Evolutionary conservation across 2,113 vertebrate species (phyloP).

Genomic region (Sturnus vulgaris): DNA sequence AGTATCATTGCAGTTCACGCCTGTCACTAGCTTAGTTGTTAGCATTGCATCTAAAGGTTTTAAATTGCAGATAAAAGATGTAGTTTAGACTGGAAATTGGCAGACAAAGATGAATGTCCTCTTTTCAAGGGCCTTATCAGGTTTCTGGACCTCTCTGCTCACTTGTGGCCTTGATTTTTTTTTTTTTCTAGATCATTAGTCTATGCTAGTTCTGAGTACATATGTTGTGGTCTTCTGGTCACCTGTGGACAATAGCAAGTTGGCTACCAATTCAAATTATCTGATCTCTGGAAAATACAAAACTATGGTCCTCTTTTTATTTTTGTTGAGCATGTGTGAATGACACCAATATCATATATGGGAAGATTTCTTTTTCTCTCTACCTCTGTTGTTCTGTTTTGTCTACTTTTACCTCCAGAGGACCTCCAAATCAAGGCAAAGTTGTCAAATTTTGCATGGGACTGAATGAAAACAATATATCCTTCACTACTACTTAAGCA

Average conservation of each 20-base stretch:
- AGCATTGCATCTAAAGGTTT: background rate
- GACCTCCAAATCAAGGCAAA: background rate
- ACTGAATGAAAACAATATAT: background rate
- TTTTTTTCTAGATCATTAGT: background rate
- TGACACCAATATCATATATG: background rate
- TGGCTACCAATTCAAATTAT: background rate
- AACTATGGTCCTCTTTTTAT: background rate
- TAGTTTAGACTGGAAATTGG: background rate
- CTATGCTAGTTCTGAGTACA: background rate
- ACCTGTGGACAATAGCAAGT: background rate
- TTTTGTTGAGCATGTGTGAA: background rate
- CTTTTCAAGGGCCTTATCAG: background rate
- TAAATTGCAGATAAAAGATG: background rate
- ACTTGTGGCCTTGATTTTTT: background rate
- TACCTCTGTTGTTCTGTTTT: background rate
- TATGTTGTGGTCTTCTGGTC: background rate
- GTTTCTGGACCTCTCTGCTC: background rate
- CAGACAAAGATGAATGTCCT: background rate
- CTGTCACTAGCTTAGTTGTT: background rate
- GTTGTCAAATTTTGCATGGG: background rate
- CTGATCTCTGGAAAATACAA: background rate
- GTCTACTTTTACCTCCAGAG: background rate
- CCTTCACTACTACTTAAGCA: background rate
- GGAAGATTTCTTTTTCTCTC: background rate
- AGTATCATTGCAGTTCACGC: background rate